A percentile compares a stretch with the other conserved stretches of the same genome.
Conservation (phyloP, 2,113 vertebrate species). For the Oncorhynchus nerka region DNA sequence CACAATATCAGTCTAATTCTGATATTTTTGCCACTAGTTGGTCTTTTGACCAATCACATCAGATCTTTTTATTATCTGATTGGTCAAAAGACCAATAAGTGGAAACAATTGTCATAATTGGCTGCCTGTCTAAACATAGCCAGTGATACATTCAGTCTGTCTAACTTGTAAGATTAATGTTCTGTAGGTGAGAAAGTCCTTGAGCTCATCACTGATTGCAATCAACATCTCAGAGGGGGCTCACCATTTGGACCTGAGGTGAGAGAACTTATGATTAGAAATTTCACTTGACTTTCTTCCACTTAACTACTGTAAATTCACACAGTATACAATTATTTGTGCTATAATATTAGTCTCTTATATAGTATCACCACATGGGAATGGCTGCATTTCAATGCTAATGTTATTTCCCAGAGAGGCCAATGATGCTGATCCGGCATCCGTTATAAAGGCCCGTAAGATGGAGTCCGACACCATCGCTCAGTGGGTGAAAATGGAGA, state of each 20-base stretch:
- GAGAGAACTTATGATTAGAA: not conserved
- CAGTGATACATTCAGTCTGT: not conserved
- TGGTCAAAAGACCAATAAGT: too few relatives aligned
- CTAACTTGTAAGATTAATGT: conserved; percentile 3
- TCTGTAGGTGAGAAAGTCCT: conserved; percentile 76
- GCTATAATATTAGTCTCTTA: not conserved
- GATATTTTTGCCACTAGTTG: too few relatives aligned
- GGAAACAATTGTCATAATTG: too few relatives aligned
- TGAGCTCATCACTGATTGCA: conserved; percentile 79
- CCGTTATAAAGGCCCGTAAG: conserved; percentile 72
- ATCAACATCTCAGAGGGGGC: conserved; percentile 81
- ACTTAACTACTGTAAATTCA: not conserved
- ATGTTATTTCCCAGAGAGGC: conserved; percentile 65
- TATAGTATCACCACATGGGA: not conserved
- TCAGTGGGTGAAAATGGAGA: conserved; percentile 76
- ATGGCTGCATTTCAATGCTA: not conserved
- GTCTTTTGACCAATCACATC: too few relatives aligned
- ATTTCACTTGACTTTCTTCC: not conserved
- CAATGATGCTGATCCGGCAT: conserved; percentile 77
- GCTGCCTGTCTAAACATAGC: too few relatives aligned
- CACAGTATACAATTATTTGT: not conserved
- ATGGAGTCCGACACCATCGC: conserved; percentile 76
- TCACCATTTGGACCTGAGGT: conserved; percentile 93
- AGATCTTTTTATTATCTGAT: too few relatives aligned
- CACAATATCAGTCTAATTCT: too few relatives aligned